Base-by-base conservation (phyloP, 2,797 vertebrate genomes). In the Pseudomugil tenellus region DNA sequence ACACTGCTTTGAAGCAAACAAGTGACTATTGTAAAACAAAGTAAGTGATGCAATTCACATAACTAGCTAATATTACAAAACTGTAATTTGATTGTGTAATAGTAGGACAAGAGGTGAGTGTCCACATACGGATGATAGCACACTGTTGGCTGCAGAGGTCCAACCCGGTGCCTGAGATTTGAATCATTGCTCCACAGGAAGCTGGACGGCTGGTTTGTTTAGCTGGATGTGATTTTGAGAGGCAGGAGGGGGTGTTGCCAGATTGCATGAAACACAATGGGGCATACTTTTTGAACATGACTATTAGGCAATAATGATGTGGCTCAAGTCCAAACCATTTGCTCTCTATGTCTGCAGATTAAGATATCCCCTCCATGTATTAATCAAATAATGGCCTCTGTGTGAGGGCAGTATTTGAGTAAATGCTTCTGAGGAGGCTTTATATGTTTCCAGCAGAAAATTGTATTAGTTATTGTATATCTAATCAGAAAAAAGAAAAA, bases 101-200 rank as follows among this genome's bases (percentile, higher is more conserved):
- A 86, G 87, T 79, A 87, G 77, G 86, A 81, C 87, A 82, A 64
- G 80, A 70, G 69, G 88, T 92, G 94, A 85, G 91, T 84, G 91
- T 89, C 94, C 91, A 92, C 92, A 93, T 94, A 91, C 93, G 92
- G 93, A 94, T 85, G 94, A 94, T 93, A 93, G 92, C 89, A 80
- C 87, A 54, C 70, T 69, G 72, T 76, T 93, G 93, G 94, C 94
- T 90, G 93, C 94, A 89, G 93, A 94, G 93, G 93, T 94, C 79
- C 74, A 76, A 89, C 84, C 91, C 92, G 90, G 92, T 92, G 94
- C 91, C 92, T 91, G 92, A 94, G 92, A 91, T 89, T 80, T 91
- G 80, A 90, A 89, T 90, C 73, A 63, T 84, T 74, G 86, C 92
- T 86, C 91, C 87, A 90, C 92, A 91, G 92, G 93, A 93, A 91